Percentiles rank a stretch among this genome's conserved stretches.
These are phyloP conservation scores for Lapara coniferarum DNA, from an alignment of 2,888 invertebrate genomes.

Conservation along the genomic window DNA sequence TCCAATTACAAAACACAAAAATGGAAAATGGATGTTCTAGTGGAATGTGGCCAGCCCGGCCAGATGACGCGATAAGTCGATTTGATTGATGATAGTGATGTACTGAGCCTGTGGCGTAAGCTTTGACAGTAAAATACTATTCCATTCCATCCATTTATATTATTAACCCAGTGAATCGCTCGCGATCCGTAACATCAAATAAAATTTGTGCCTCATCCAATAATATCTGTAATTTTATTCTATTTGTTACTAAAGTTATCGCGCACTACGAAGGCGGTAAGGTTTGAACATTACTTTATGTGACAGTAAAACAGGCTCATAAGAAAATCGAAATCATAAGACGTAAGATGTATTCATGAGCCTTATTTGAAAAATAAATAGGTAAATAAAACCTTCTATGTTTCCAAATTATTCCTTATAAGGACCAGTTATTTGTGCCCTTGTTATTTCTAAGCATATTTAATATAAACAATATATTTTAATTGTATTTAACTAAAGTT, in stretches of 20 bases:
- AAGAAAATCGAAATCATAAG: too few relatives aligned
- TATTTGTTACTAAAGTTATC: conserved; percentile 1
- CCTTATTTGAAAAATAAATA: too few relatives aligned
- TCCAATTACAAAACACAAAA: conserved; percentile 3
- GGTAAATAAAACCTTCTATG: too few relatives aligned
- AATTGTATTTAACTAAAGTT: too few relatives aligned
- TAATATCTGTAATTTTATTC: conserved; percentile 25
- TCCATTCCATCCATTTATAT: conserved; percentile 20
- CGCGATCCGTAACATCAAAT: background rate
- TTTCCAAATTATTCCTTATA: too few relatives aligned
- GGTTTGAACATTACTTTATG: background rate
- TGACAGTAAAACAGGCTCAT: too few relatives aligned
- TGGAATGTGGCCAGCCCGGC: conserved; percentile 29
- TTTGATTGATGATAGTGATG: conserved; percentile 62
- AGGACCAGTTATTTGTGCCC: too few relatives aligned
- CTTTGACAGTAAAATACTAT: conserved; percentile 30
- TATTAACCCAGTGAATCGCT: conserved; percentile 11
- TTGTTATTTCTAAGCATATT: too few relatives aligned
- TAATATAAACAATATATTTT: too few relatives aligned
- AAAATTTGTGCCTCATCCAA: background rate
- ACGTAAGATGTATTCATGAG: too few relatives aligned
- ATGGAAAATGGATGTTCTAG: conserved; percentile 26
- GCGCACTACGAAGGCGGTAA: background rate
- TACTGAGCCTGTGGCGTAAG: conserved; percentile 32
- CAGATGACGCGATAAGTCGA: conserved; percentile 62